Base-by-base conservation (phyloP, 2,113 vertebrate genomes). In the Ascaphus truei region DNA sequence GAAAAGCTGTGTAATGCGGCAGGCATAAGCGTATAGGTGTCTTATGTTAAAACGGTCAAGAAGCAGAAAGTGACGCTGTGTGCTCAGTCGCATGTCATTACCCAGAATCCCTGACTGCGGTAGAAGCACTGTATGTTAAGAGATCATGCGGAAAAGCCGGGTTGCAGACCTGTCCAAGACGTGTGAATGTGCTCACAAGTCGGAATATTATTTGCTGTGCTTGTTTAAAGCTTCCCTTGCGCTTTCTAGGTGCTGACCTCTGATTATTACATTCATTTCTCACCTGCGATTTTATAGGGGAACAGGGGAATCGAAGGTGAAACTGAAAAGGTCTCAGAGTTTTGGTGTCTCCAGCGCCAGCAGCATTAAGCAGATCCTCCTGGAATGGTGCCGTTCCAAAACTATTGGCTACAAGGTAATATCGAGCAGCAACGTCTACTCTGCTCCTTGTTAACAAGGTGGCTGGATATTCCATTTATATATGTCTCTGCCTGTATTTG, bases 351-450 rank as follows among this genome's bases (percentile, higher is more conserved):
- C 94, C 74, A 98, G 93, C 0, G 96, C 95, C 71, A 96, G 93
- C 71, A 94, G 94, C 52, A 98, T 98, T 51, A 98, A 98, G 73
- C 93, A 95, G 78, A 93, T 96, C 57, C 89, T 98, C 1, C 75
- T 98, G 31, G 95, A 98, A 34, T 98, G 96, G 96, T 98, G 95
- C 75, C 95, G 95, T 27, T 98, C 91, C 27, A 98, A 98, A 86
- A 98, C 96, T 5, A 80, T 94, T 1, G 95, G 96, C 71, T 98
- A 98, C 77, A 84, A 96, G 93, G 96, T 98, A 64, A 31, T 34
- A 22, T 20, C 30, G 16, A 12, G 7, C 30, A 30, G 15, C 6
- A 5, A 56, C n/a, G 5, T 34, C 5, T 37, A 1, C 29, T 33
- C 20, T 31, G 37, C n/a, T 6, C 15, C 39, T 4, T 16, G 5